Conservation (phyloP, 2,113 vertebrate genomes). For the Pteruthius melanotis region DNA sequence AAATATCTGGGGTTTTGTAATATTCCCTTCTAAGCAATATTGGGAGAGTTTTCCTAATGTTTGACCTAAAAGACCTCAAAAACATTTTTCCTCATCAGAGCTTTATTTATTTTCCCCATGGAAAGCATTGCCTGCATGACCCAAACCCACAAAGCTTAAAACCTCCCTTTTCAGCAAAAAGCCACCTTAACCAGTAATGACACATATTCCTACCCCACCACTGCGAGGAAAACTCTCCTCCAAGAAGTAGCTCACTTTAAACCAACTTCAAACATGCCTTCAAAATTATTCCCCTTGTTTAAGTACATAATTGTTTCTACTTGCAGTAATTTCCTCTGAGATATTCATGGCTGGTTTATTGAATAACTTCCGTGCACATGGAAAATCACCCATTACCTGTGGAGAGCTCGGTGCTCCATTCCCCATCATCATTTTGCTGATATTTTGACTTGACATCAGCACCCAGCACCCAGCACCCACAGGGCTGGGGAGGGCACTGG, state of each 20-base stretch:
- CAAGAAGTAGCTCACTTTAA: not conserved
- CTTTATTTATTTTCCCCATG: not conserved
- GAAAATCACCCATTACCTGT: not conserved
- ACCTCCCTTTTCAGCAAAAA: not conserved
- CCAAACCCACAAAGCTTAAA: not conserved
- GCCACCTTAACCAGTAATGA: rapidly evolving
- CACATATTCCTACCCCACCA: not conserved
- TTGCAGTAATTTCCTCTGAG: not conserved
- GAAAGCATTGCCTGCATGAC: not conserved
- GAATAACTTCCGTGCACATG: not conserved
- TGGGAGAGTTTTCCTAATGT: not conserved
- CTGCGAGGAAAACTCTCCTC: not conserved
- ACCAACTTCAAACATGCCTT: not conserved
- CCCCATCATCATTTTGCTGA: not conserved
- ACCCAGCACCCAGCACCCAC: not conserved
- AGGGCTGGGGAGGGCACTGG: not conserved
- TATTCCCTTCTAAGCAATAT: not conserved
- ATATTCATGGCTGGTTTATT: not conserved
- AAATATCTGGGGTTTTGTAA: not conserved
- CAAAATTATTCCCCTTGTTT: not conserved
- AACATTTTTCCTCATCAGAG: not conserved
- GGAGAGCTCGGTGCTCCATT: not conserved
- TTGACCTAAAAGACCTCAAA: not conserved
- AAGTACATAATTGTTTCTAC: conserved; percentile 13
- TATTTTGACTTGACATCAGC: not conserved